Conservation (phyloP, 2,888 invertebrate species). For the Phalera bucephala region DNA sequence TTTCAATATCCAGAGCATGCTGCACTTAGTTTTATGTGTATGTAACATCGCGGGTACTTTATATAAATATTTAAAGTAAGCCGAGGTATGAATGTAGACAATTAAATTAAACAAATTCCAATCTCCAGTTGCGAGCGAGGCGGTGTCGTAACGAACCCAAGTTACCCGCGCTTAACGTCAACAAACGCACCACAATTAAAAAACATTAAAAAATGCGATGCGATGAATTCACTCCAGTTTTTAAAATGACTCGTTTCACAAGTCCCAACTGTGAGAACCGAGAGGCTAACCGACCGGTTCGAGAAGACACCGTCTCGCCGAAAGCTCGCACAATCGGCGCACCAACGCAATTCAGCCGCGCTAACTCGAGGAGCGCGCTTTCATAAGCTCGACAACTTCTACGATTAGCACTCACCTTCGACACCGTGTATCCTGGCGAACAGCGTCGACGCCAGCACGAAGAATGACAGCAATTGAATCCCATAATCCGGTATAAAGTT, state of each 20-base stretch:
- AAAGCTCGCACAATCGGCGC: constrained; percentile 52
- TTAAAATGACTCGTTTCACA: constrained; percentile 79
- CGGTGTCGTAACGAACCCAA: constrained; percentile 39
- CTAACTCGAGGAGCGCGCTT: constrained; percentile 63
- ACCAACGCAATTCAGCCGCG: constrained; percentile 54
- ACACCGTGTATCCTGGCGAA: constrained; percentile 76
- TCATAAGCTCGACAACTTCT: constrained; percentile 70
- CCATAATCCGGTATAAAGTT: constrained; percentile 87
- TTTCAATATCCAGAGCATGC: too few species aligned
- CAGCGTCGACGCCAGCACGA: constrained; percentile 70
- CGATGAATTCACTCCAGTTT: constrained; percentile 79
- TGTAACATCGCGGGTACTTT: neutral
- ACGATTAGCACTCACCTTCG: constrained; percentile 80
- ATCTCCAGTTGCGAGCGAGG: constrained; percentile 26
- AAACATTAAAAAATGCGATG: constrained; percentile 75
- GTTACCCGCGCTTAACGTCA: constrained; percentile 48
- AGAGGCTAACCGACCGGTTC: constrained; percentile 62
- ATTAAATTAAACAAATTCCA: constrained; percentile 11
- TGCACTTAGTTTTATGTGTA: too few species aligned
- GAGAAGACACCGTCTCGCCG: constrained; percentile 37
- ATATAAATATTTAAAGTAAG: neutral
- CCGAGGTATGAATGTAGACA: constrained; percentile 1
- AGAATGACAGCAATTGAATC: constrained; percentile 82
- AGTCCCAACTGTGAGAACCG: constrained; percentile 78
- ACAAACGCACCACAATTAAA: constrained; percentile 67